These are phyloP conservation scores for Mallotus villosus DNA, from an alignment of 2,797 vertebrate genomes.

Conservation along the genomic window DNA sequence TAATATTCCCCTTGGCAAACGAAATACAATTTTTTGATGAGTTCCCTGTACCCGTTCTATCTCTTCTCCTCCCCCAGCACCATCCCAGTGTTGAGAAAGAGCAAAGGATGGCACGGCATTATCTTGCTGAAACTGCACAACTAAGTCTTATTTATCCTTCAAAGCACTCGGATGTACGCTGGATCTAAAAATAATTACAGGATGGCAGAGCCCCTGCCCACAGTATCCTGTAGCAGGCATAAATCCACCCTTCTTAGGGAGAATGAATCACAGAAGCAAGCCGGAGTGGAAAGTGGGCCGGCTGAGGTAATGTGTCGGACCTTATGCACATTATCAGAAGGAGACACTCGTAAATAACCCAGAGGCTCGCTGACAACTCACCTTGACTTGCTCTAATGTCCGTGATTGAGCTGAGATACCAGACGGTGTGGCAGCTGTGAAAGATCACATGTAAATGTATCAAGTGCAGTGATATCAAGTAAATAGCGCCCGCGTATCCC, in stretches of 20 bases:
- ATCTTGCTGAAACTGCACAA: conserved; percentile 24
- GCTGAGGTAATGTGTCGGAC: conserved; percentile 28
- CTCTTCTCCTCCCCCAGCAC: no score
- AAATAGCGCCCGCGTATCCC: conserved; percentile 43
- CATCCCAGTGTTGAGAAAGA: not conserved
- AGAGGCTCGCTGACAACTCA: conserved; percentile 38
- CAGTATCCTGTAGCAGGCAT: conserved; percentile 23
- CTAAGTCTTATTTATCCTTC: conserved; percentile 37
- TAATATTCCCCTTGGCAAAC: not conserved
- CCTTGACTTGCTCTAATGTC: conserved; percentile 45
- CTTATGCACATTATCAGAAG: conserved; percentile 31
- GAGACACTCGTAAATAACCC: conserved; percentile 47
- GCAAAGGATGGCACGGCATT: conserved; percentile 14
- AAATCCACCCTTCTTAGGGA: conserved; percentile 24
- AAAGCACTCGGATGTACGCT: conserved; percentile 31
- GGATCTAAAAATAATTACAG: conserved; percentile 40
- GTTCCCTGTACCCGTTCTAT: no score
- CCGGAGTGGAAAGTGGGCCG: conserved; percentile 23
- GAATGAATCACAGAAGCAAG: conserved; percentile 32
- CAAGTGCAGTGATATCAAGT: conserved; percentile 46
- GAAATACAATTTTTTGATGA: not conserved
- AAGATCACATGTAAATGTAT: conserved; percentile 50
- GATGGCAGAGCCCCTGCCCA: conserved; percentile 8
- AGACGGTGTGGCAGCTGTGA: conserved; percentile 22
- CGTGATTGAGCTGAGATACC: conserved; percentile 31